Evolutionary conservation across 2,888 invertebrate species (phyloP), one percentile per base, ranked within the genome.

Genomic region (Boloria euphrosyne): DNA sequence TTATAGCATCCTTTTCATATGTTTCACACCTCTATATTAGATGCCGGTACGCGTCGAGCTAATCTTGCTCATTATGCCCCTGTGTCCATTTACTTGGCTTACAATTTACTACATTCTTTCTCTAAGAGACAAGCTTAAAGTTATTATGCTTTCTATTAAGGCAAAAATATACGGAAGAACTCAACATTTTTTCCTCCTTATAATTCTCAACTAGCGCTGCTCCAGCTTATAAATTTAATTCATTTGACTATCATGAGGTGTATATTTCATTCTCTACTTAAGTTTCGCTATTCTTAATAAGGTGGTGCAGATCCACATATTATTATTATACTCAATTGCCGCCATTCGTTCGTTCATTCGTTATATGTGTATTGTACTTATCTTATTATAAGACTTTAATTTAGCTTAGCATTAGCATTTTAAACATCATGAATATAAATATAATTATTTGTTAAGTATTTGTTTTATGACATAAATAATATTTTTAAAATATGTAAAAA

Each of bases 41-140:
- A 57, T 44, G 16, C 16, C 27, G 22, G 16, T 44, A 46, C 57
- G 46, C 3, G n/a, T 46, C 10, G 16, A 57, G 46, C 57, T 57
- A 57, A 57, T 57, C 46, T 27, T 16, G 22, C 38, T 57, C 46
- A 46, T 47, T 57, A 57, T 22, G 7, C 46, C 46, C 46, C 46
- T 27, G 5, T 46, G 18, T 57, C 57, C 57, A 46, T 57, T 57
- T 57, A 57, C 46, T 57, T 46, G 44, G 46, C 57, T 57, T 4
- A 43, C 43, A 54, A 43, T 54, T 16, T 16, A 46, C 10, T 43
- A 54, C 54, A 31, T 43, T 43, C 38, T 38, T 54, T 54, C 5
- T 4, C 43, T 13, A 54, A 38, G 54, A 38, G 54, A 43, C 17
- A 54, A 13, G 17, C 43, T 54, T 17, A 50, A 50, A 50, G 13